phyloP scores from a whole-genome alignment of 2,113 vertebrate genomes.

The Beaufortia kweichowensis region DNA sequence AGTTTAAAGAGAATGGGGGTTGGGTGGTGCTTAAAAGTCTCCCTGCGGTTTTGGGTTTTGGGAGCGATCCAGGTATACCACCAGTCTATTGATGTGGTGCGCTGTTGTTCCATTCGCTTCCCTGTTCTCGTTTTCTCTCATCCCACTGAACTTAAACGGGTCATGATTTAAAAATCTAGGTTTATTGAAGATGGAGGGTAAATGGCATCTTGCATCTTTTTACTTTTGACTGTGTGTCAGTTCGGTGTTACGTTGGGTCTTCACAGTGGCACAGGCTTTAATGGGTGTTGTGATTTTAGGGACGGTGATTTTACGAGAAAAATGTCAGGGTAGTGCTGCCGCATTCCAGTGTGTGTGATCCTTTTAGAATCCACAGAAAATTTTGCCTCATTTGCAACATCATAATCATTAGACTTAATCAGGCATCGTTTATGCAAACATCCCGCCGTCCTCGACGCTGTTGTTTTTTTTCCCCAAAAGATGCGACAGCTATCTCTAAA shows the following conservation, averaged over 20 bases:
- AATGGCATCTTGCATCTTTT: constrained; percentile 59
- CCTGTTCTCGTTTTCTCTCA: constrained; percentile 68
- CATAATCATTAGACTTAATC: constrained; percentile 60
- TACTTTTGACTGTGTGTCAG: constrained; percentile 63
- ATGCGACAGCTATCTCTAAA: constrained; percentile 59
- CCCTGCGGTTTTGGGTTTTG: constrained; percentile 60
- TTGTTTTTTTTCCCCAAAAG: constrained; percentile 53
- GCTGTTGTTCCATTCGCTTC: constrained; percentile 65
- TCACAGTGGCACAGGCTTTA: constrained; percentile 62
- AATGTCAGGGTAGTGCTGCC: no score
- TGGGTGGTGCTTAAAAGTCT: constrained; percentile 63
- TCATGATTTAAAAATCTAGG: constrained; percentile 67
- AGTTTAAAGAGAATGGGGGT: constrained; percentile 70
- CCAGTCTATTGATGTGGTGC: constrained; percentile 71
- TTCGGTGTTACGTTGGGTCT: constrained; percentile 69
- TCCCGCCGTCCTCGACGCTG: constrained; percentile 64
- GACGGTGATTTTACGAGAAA: constrained; percentile 61
- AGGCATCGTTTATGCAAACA: constrained; percentile 57
- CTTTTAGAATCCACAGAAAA: constrained; percentile 62
- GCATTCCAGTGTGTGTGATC: constrained; percentile 62
- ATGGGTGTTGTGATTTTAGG: constrained; percentile 67
- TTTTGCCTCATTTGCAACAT: constrained; percentile 60
- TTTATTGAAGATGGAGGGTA: constrained; percentile 74
- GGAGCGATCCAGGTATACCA: constrained; percentile 70
- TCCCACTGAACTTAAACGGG: constrained; percentile 71